phyloP scores from a whole-genome alignment of 2,888 invertebrate species.

The Poecilus cupreus region DNA sequence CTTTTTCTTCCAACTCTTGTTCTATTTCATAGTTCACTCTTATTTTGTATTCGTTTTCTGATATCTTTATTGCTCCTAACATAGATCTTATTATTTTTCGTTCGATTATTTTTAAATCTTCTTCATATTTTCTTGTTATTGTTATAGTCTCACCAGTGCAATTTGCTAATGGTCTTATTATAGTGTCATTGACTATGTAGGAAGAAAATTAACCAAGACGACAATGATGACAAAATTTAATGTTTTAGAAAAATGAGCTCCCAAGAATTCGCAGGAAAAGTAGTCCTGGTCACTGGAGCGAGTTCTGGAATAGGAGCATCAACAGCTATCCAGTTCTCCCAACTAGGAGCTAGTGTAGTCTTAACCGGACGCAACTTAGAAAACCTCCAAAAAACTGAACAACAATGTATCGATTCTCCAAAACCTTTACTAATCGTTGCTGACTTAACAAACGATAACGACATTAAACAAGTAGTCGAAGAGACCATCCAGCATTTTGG shows the following conservation, averaged over 20 bases:
- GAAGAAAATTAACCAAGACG: background rate
- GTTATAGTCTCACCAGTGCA: no score
- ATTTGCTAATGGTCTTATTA: no score
- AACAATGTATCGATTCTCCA: conserved; percentile 73
- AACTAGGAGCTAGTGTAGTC: conserved; percentile 84
- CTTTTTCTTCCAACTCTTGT: no score
- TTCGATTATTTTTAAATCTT: no score
- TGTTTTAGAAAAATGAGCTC: background rate
- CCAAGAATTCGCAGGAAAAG: conserved; percentile 79
- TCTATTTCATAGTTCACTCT: no score
- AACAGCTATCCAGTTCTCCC: conserved; percentile 85
- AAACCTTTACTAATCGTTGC: conserved; percentile 78
- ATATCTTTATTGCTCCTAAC: no score
- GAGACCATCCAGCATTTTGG: conserved; percentile 84
- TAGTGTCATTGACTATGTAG: no score
- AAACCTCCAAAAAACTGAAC: conserved; percentile 79
- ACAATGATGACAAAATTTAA: background rate
- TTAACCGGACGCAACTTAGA: conserved; percentile 82
- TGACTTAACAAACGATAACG: conserved; percentile 84
- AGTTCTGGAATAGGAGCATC: conserved; percentile 91
- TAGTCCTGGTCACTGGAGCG: conserved; percentile 85
- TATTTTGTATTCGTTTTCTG: no score
- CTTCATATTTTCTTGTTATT: no score
- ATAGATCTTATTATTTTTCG: no score
- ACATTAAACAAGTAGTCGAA: conserved; percentile 82